Base-by-base conservation (phyloP, 2,113 vertebrate species). In the Chlorocebus sabaeus region DNA sequence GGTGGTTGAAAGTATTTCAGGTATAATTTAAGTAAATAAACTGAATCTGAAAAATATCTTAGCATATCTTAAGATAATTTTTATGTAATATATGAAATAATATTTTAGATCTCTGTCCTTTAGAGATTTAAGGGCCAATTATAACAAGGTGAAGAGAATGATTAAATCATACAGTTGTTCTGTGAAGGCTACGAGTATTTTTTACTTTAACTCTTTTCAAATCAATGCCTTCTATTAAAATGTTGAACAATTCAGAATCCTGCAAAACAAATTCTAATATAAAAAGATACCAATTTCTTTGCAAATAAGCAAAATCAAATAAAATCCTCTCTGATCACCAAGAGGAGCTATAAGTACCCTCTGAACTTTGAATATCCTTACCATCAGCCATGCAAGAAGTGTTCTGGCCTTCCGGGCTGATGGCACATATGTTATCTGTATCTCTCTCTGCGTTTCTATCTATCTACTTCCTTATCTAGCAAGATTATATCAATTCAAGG, bases 251-350 rank as follows among this genome's bases (percentile, higher is more conserved):
- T 73, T 70, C 16, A 93, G 48, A 87, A 83, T 38, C 13, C 7
- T 80, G 84, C 45, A 85, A 94, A 97, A 75, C 30, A 96, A 64
- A 93, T 72, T 95, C 22, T 89, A 67, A 86, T 18, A 79, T 6
- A 92, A 43, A 96, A 87, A 97, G 48, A 57, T 57, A 81, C 25
- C 16, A 80, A 25, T 48, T 52, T 91, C 23, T 80, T 59, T 76
- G 8, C 0, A 32, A 68, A 91, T 75, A 10, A 87, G 30, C 2
- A 79, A 67, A 70, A 85, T 80, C 11, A 57, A 83, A 8, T 45
- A 80, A 67, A 93, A 83, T 64, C 23, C 17, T 91, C 8, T 89
- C 43, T 94, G 64, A 93, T 92, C 18, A 61, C n/a, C 27, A 90
- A 94, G 64, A 64, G 27, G 61, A 64, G 30, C 12, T 14, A 6